Percentiles rank a stretch among this genome's conserved stretches.
Evolutionary conservation across 2,888 invertebrate species (phyloP).

Genomic region (Ormyrus labotus): DNA sequence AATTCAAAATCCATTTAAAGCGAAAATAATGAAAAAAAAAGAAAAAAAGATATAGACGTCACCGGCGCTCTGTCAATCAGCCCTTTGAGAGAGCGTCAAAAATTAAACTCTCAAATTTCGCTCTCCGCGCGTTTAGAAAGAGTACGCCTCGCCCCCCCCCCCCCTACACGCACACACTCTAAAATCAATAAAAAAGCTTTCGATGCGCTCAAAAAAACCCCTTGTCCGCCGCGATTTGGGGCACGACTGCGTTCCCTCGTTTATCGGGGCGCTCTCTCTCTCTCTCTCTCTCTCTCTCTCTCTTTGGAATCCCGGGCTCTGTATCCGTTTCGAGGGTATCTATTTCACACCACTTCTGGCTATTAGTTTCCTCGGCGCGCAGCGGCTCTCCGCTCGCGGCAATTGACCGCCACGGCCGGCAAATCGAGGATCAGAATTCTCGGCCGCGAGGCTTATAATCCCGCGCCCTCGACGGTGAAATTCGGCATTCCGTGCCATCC

Average conservation of each 20-base stretch:
- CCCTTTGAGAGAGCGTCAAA: background rate
- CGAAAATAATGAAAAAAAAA: no score
- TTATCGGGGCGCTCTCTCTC: constrained; percentile 11
- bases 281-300: background rate
- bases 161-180: no score
- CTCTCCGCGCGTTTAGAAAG: background rate
- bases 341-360: constrained; percentile 47
- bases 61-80: no score
- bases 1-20: no score
- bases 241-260: background rate
- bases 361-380: constrained; percentile 42
- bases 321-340: constrained; percentile 40
- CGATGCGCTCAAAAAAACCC: background rate
- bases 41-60: no score
- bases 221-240: background rate
- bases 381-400: constrained; percentile 36
- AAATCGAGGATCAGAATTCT: constrained; percentile 36
- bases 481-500: constrained; percentile 16
- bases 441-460: constrained; percentile 18
- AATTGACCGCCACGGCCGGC: constrained; percentile 47
- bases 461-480: background rate
- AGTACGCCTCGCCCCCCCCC: background rate
- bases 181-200: background rate
- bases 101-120: constrained; percentile 2
- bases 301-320: constrained; percentile 27